These are phyloP conservation scores for Boleophthalmus pectinirostris DNA, from an alignment of 2,113 vertebrate genomes.

Conservation along the genomic window DNA sequence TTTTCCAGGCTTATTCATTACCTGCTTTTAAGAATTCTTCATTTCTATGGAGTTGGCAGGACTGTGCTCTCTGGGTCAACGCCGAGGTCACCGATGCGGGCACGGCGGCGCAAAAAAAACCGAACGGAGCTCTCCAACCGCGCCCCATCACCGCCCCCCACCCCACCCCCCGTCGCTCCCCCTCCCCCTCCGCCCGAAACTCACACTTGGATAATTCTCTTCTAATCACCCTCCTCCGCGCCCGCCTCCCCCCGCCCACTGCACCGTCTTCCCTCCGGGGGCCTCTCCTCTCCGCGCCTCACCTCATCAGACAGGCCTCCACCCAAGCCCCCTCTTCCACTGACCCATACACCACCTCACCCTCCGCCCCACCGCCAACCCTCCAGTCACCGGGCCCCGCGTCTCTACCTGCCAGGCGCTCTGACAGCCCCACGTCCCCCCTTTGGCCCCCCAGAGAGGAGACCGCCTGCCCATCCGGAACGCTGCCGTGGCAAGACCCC, in stretches of 20 bases:
- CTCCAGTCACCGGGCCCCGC: constrained; percentile 72
- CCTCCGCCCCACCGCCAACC: constrained; percentile 60
- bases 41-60: neutral
- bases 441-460: constrained; percentile 71
- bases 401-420: constrained; percentile 76
- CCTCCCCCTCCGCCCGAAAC: constrained; percentile 32
- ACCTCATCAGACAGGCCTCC: constrained; percentile 73
- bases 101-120: neutral
- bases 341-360: constrained; percentile 69
- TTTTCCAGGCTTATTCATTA: neutral
- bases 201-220: constrained; percentile 72
- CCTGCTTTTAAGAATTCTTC: neutral
- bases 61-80: neutral
- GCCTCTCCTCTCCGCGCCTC: constrained; percentile 44
- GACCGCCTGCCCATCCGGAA: constrained; percentile 76
- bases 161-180: constrained; percentile 12
- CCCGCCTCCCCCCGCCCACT: constrained; percentile 9
- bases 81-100: constrained; percentile 7
- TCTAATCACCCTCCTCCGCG: constrained; percentile 64
- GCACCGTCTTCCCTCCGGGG: constrained; percentile 12
- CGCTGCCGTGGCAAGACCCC: constrained; percentile 70
- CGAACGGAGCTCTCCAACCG: constrained; percentile 11
- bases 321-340: constrained; percentile 63
- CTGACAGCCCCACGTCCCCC: constrained; percentile 73
- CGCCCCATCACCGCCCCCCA: constrained; percentile 14